A percentile compares a stretch with the other conserved stretches of the same genome.
These are phyloP conservation scores for Philereme vetulata DNA, from an alignment of 2,888 invertebrate species.

Conservation along the genomic window DNA sequence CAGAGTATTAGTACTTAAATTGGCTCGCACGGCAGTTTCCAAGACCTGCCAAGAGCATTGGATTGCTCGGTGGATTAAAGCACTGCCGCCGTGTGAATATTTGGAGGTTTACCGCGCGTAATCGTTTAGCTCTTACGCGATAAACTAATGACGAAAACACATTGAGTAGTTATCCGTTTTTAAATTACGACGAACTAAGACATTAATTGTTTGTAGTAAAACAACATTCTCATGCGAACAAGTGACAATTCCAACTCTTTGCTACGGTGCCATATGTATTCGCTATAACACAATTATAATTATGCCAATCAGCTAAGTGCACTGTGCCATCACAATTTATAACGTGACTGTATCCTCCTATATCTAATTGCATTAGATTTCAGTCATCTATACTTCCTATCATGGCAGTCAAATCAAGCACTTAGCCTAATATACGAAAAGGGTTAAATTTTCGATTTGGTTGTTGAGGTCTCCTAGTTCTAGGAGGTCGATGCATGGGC, in stretches of 20 bases:
- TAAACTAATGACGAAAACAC: constrained; percentile 2
- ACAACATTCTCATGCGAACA: background rate
- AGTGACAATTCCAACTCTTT: background rate
- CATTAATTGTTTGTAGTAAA: background rate
- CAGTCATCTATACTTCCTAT: constrained; percentile 56
- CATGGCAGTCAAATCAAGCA: constrained; percentile 54
- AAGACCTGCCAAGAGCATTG: too few relatives aligned
- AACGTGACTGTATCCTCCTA: constrained; percentile 57
- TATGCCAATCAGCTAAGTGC: constrained; percentile 65
- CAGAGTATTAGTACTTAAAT: too few relatives aligned
- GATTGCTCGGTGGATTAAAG: too few relatives aligned
- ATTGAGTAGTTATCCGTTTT: background rate
- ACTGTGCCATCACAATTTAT: constrained; percentile 69
- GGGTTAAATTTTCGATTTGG: constrained; percentile 75
- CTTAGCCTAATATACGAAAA: constrained; percentile 78
- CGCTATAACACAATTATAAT: constrained; percentile 28
- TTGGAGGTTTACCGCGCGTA: too few relatives aligned
- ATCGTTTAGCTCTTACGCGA: background rate
- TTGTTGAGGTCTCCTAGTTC: constrained; percentile 70
- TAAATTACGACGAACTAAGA: background rate
- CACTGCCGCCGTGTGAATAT: too few relatives aligned
- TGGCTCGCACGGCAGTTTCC: too few relatives aligned
- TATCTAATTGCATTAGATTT: constrained; percentile 58
- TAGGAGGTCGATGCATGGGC: constrained; percentile 68
- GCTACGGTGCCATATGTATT: background rate